A percentile compares a stretch with the other conserved stretches of the same genome.
Conservation (phyloP, 2,888 invertebrate species). For the Xestoiulus laeticollis region DNA sequence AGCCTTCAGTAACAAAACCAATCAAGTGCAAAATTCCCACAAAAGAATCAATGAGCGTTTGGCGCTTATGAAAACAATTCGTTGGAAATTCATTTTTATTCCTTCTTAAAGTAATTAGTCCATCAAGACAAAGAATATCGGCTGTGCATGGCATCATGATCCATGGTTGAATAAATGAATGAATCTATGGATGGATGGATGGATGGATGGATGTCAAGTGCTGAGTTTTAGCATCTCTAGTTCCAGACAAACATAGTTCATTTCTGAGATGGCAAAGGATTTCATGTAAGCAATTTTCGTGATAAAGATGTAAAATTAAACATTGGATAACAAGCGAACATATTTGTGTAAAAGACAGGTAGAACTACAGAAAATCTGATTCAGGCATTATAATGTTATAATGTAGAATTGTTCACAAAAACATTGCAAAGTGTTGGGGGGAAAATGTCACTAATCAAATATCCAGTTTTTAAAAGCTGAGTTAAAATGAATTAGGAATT, state of each 20-base stretch:
- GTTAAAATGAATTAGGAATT: too few species aligned
- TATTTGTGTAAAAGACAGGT: too few species aligned
- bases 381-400: not conserved
- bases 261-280: not conserved
- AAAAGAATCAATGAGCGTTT: constrained; percentile 38
- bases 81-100: not conserved
- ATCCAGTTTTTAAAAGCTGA: too few species aligned
- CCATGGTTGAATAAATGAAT: too few species aligned
- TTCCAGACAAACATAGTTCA: not conserved
- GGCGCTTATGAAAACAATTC: constrained; percentile 31
- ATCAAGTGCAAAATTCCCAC: not conserved
- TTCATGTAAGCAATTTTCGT: not conserved
- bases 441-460: too few species aligned
- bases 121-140: not conserved
- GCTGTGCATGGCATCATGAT: not conserved
- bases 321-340: not conserved
- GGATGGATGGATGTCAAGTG: not conserved
- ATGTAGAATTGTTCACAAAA: too few species aligned
- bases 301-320: not conserved
- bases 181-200: too few species aligned
- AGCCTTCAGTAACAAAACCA: constrained; percentile 12
- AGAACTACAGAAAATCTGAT: not conserved
- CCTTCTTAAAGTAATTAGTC: not conserved
- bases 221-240: not conserved
- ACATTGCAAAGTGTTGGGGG: too few species aligned